These are phyloP conservation scores for Sphyrna mokarran DNA, from an alignment of 2,113 vertebrate genomes.

Conservation along the genomic window DNA sequence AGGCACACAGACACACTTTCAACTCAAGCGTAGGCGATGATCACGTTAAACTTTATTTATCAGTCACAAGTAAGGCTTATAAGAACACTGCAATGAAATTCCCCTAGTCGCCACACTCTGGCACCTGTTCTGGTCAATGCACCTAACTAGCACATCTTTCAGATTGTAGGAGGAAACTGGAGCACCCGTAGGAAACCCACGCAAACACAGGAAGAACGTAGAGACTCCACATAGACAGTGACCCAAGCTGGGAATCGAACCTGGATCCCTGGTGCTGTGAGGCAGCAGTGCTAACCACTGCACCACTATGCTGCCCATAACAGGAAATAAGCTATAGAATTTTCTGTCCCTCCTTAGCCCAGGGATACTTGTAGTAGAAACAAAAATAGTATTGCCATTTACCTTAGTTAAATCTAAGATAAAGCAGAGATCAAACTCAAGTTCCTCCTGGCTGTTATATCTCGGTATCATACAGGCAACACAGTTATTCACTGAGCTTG, in stretches of 20 bases:
- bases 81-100: too few relatives aligned
- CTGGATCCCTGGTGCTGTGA: too few relatives aligned
- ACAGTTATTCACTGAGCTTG: background rate
- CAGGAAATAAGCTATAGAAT: background rate
- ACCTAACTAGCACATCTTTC: too few relatives aligned
- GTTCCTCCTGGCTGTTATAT: background rate
- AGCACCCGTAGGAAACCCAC: too few relatives aligned
- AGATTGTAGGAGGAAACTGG: too few relatives aligned
- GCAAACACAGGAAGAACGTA: too few relatives aligned
- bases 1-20: background rate
- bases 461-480: background rate
- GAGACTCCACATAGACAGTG: too few relatives aligned
- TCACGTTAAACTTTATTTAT: background rate
- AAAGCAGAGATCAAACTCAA: background rate
- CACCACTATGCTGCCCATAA: background rate
- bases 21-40: background rate
- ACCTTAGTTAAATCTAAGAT: background rate
- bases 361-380: background rate
- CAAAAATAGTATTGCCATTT: background rate
- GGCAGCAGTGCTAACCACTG: too few relatives aligned
- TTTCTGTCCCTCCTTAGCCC: background rate
- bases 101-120: too few relatives aligned
- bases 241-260: too few relatives aligned
- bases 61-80: too few relatives aligned
- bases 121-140: too few relatives aligned